Evolutionary conservation across 2,888 invertebrate species (phyloP), one percentile per base, ranked within the genome.

Genomic region (Xylophagus ater): DNA sequence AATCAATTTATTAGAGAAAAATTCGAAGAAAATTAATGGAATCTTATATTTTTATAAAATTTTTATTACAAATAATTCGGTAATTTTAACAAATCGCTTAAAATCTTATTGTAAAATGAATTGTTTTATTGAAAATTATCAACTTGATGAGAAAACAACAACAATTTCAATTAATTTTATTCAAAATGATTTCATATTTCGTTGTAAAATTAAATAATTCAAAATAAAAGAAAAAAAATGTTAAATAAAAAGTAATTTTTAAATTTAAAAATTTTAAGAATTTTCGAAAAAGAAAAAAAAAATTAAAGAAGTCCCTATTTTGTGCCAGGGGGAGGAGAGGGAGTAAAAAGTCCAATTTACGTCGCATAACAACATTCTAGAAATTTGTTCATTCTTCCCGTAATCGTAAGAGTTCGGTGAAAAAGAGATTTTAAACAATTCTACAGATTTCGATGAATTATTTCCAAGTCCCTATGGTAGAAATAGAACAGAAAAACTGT

Each of bases 21-120:
- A 29, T 25, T 34, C 34, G 8, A 26, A 39, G 28, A 31, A 31
- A 9, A 43, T 43, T 5, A 40, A 44, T 42, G 46, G 43, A 10
- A 46, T 46, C 35, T 26, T 42, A 21, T 46, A 46, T 37, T 46
- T 18, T 38, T 46, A 41, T 33, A 43, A 42, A 30, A 44, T 46
- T 5, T 46, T 26, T 21, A 44, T 46, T 32, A 29, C 26, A 9
- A 35, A 32, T 12, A 40, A 40, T 35, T 34, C 40, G 4, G 36
- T 36, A 5, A 31, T 46, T 23, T 14, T 23, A 19, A 46, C 46
- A 8, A 44, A 40, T 30, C 43, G 40, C 4, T 37, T 33, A 34
- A 43, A 43, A 35, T 42, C 42, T 20, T 43, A 38, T 34, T 38
- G 38, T 33, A 43, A 37, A 33, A 20, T 33, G 13, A 46, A 46